These are phyloP conservation scores for Aphis craccivora DNA, from an alignment of 1,140 invertebrate species.

Conservation along the genomic window DNA sequence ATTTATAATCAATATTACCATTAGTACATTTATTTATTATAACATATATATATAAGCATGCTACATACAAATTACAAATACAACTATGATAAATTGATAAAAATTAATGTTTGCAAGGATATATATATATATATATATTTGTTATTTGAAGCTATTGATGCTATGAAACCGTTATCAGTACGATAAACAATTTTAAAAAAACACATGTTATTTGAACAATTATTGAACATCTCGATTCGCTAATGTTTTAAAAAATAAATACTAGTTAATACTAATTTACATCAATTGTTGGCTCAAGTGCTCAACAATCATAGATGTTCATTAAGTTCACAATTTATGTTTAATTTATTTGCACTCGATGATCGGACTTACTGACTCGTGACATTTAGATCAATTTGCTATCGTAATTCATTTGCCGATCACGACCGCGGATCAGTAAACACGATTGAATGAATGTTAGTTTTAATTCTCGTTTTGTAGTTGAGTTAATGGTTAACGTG, in stretches of 20 bases:
- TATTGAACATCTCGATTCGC: background rate
- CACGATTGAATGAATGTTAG: background rate
- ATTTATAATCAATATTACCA: no score
- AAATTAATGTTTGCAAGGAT: no score
- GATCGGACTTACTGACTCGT: background rate
- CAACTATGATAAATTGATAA: no score
- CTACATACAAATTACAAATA: no score
- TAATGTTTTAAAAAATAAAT: background rate
- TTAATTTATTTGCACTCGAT: background rate
- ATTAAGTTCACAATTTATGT: background rate
- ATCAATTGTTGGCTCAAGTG: background rate
- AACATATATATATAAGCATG: no score
- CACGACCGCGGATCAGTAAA: background rate
- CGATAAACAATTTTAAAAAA: slow-evolving; percentile 31
- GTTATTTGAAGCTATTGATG: no score
- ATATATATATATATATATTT: no score
- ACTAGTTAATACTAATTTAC: background rate
- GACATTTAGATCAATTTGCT: background rate
- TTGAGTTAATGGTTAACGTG: background rate
- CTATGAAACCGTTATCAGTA: slow-evolving; percentile 18
- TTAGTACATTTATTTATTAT: no score
- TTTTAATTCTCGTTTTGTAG: background rate
- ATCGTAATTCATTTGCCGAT: background rate
- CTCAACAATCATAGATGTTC: background rate
- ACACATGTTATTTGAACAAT: slow-evolving; percentile 17